A percentile compares a stretch with the other conserved stretches of the same genome.
Conservation (phyloP, 2,888 invertebrate species). For the Philaethria dido region DNA sequence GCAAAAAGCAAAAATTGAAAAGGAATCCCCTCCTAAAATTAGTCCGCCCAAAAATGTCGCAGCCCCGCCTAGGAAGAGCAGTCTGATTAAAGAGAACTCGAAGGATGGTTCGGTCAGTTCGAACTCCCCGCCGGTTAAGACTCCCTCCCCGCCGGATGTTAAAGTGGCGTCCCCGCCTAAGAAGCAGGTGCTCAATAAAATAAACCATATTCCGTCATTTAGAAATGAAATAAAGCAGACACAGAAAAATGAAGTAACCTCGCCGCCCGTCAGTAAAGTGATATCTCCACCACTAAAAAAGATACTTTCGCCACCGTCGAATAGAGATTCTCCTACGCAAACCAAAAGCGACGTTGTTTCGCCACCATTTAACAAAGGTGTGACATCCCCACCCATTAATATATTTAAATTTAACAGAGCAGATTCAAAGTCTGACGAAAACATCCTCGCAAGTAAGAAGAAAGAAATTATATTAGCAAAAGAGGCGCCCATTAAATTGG, state of each 20-base stretch:
- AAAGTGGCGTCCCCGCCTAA: conserved; percentile 43
- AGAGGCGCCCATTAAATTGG: conserved; percentile 53
- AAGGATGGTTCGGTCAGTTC: conserved; percentile 1
- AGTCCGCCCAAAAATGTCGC: conserved; percentile 43
- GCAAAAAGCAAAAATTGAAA: conserved; percentile 51
- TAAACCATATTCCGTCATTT: conserved; percentile 33
- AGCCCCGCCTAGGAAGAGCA: conserved; percentile 41
- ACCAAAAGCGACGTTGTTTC: conserved; percentile 38
- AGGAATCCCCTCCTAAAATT: conserved; percentile 40
- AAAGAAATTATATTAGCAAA: conserved; percentile 53
- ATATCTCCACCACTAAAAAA: conserved; percentile 42
- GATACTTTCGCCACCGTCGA: conserved; percentile 43
- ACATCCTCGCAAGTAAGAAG: conserved; percentile 46
- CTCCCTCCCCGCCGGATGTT: conserved; percentile 32
- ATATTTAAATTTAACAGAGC: conserved; percentile 47
- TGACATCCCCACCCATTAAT: conserved; percentile 41
- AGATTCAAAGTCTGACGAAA: conserved; percentile 48
- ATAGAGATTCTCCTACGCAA: conserved; percentile 48
- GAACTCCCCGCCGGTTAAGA: conserved; percentile 24
- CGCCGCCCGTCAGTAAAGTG: conserved; percentile 35
- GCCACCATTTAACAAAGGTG: conserved; percentile 36
- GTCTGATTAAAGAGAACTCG: conserved; percentile 37
- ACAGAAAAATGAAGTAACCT: conserved; percentile 36
- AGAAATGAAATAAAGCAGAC: conserved; percentile 33
- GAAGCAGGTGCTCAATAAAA: conserved; percentile 28